Percentiles rank a stretch among this genome's conserved stretches.
Evolutionary conservation across 1,140 invertebrate genomes (phyloP).

Genomic region (Gonioctena quinquepunctata): DNA sequence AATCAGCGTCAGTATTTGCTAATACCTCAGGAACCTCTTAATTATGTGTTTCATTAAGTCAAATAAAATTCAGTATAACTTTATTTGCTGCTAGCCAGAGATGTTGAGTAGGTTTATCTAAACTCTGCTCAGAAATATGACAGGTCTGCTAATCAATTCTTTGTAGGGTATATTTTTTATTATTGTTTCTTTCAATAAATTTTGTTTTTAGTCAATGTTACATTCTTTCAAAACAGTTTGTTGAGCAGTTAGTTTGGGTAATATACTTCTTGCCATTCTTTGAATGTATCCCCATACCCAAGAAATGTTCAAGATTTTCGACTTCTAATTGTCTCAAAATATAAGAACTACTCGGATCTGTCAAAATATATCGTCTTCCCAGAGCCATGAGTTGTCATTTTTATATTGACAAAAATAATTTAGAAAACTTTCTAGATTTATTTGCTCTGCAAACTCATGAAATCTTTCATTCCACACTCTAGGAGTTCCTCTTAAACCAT

Average conservation of each 20-base stretch:
- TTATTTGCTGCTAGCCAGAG: too few relatives aligned
- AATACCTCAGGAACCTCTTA: too few relatives aligned
- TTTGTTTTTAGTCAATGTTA: neutral
- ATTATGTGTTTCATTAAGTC: too few relatives aligned
- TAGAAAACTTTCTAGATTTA: conserved; percentile 1
- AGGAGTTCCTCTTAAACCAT: conserved; percentile 6
- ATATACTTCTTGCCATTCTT: neutral
- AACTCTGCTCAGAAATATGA: neutral
- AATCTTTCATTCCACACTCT: conserved; percentile 21
- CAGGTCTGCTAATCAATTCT: neutral
- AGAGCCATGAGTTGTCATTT: neutral
- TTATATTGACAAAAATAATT: neutral
- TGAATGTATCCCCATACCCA: conserved; percentile 3
- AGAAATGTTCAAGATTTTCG: conserved; percentile 14
- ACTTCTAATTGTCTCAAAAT: neutral
- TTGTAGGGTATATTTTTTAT: neutral
- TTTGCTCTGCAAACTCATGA: conserved; percentile 11
- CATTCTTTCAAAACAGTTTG: neutral
- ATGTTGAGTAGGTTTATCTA: too few relatives aligned
- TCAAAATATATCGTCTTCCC: conserved; percentile 14
- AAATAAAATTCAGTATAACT: too few relatives aligned
- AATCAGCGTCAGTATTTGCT: too few relatives aligned
- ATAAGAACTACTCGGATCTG: neutral
- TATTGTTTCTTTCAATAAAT: neutral
- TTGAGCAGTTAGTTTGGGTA: neutral